Evolutionary conservation across 2,797 vertebrate genomes (phyloP), one percentile per base, ranked within the genome.

Genomic region (Hemitrygon akajei): DNA sequence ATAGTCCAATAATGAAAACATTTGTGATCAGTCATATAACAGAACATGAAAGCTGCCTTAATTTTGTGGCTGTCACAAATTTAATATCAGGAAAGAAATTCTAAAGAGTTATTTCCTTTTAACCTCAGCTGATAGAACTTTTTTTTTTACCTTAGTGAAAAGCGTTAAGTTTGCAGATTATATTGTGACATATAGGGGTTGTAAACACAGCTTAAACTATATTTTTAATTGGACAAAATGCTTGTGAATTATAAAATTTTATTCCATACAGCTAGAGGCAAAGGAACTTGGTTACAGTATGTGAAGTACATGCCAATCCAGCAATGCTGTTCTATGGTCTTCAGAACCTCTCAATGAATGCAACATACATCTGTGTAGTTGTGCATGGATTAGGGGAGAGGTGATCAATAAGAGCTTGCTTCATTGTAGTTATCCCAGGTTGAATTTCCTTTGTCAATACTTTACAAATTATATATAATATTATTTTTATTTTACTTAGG

Each of bases 401-500:
- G 63, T 34, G 73, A 5, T 4, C 60, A 66, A 56, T 22, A 92
- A 56, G 10, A 56, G 37, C 40, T 7, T 1, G 14, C 2, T 94
- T 18, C 94, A 0, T 94, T 86, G 25, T 7, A 0, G 63, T 66
- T 60, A 89, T 16, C 16, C 84, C 12, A 30, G 10, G 60, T 37
- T 89, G 5, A 7, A 37, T 89, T 66, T n/a, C 27, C 10, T 84
- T 89, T 89, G 18, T 86, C 25, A 14, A 66, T 37, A 37, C 34
- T 14, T 79, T 89, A 89, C 66, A 89, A 89, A 25, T 89, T 37
- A 3, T 37, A 89, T 14, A 60, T 86, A 34, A 94, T 27, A 34
- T 79, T 87, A 25, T 75, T 30, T n/a, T 75, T 76, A 47, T 47
- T 92, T 73, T 94, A 94, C 2, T 71, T 94, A 99, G 99, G 96